A percentile compares a stretch with the other conserved stretches of the same genome.
phyloP scores from a whole-genome alignment of 2,888 invertebrate genomes.

The Catotricha subobsoleta region DNA sequence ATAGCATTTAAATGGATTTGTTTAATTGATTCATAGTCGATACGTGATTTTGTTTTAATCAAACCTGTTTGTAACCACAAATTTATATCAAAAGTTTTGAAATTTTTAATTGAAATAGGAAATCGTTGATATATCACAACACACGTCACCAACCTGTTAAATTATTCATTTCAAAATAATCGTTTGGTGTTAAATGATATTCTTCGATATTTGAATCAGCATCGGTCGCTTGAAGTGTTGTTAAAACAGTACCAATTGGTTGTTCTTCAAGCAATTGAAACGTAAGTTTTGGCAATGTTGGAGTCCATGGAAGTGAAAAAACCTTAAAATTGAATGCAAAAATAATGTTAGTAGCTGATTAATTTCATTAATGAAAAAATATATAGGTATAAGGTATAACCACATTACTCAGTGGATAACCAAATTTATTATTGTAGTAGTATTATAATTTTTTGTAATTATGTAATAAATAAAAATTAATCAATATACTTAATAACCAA shows the following conservation, averaged over 20 bases:
- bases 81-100: not conserved
- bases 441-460: no score
- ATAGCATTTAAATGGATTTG: slow-evolving; percentile 59
- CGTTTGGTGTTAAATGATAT: slow-evolving; percentile 43
- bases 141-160: slow-evolving; percentile 64
- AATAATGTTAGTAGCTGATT: no score
- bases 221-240: slow-evolving; percentile 62
- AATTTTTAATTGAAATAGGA: no score
- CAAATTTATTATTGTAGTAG: no score
- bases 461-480: no score
- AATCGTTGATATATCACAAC: no score
- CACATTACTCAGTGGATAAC: no score
- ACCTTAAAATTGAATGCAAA: slow-evolving; percentile 32
- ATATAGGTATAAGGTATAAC: no score
- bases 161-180: slow-evolving; percentile 65
- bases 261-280: slow-evolving; percentile 65
- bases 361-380: no score
- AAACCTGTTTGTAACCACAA: slow-evolving; percentile 35
- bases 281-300: slow-evolving; percentile 40
- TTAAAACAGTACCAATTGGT: slow-evolving; percentile 57
- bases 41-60: slow-evolving; percentile 53
- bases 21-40: slow-evolving; percentile 70
- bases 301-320: slow-evolving; percentile 55
- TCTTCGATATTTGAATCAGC: slow-evolving; percentile 66
- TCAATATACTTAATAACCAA: no score